phyloP scores from a whole-genome alignment of 1,140 invertebrate species.

The Copidosoma floridanum region DNA sequence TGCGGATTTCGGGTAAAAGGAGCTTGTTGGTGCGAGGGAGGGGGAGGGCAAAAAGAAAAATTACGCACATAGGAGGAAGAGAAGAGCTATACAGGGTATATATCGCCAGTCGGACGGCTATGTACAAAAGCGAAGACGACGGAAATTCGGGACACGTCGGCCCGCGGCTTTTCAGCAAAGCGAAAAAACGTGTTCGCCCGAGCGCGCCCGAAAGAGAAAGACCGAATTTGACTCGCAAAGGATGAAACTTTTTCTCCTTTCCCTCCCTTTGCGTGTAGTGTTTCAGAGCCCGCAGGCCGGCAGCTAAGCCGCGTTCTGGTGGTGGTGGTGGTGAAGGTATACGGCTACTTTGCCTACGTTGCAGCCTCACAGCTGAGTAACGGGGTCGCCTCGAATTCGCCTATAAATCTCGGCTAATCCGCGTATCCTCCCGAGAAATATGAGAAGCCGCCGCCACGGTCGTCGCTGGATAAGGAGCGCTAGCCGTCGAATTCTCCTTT shows the following conservation, averaged over 20 bases:
- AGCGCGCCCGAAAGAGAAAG: no score
- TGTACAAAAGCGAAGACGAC: no score
- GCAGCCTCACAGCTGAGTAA: conserved; percentile 4
- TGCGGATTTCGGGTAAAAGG: no score
- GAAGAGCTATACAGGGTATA: no score
- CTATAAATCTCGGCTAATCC: conserved; percentile 42
- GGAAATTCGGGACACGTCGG: conserved; percentile 16
- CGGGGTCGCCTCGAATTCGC: conserved; percentile 23
- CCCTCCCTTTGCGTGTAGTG: neutral
- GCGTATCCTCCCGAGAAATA: conserved; percentile 38
- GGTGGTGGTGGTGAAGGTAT: neutral
- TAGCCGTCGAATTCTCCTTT: neutral
- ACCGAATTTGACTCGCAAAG: conserved; percentile 17
- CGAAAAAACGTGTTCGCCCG: conserved; percentile 3
- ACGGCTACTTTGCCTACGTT: neutral
- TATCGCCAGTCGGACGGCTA: no score
- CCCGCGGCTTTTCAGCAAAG: conserved; percentile 7
- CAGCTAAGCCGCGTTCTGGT: neutral
- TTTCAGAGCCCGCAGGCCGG: no score
- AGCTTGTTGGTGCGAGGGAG: conserved; percentile 1
- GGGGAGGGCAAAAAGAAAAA: conserved; percentile 6
- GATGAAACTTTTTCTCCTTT: neutral
- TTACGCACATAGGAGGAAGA: no score
- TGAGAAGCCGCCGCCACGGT: conserved; percentile 18
- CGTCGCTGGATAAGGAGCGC: conserved; percentile 8